These are phyloP conservation scores for Lampris megalopsis DNA, from an alignment of 2,113 vertebrate genomes.

Conservation along the genomic window DNA sequence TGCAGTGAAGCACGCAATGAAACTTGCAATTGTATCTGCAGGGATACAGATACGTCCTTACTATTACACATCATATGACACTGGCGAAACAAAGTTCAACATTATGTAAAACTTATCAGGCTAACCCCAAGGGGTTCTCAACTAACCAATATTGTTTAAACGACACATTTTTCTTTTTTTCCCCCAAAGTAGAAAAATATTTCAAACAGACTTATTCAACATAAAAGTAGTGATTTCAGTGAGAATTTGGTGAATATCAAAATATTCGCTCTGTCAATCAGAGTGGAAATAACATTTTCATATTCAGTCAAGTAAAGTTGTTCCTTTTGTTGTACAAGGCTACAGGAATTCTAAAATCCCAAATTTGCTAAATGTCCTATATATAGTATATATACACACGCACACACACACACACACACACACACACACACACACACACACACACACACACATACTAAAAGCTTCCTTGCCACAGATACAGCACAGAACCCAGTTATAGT, in stretches of 20 bases:
- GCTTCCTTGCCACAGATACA: conserved; percentile 65
- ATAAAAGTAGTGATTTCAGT: conserved; percentile 61
- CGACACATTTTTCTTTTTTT: conserved; percentile 59
- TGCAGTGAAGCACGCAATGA: conserved; percentile 76
- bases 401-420: too few species aligned
- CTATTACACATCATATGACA: conserved; percentile 53
- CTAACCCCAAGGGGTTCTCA: conserved; percentile 53
- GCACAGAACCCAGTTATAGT: conserved; percentile 60
- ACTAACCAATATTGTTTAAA: conserved; percentile 64
- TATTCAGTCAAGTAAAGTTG: conserved; percentile 67
- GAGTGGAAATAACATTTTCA: conserved; percentile 63
- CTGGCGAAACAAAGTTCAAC: conserved; percentile 61
- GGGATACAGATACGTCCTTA: conserved; percentile 55
- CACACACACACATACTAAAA: conserved; percentile 22
- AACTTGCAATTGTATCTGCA: conserved; percentile 62
- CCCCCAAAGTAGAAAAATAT: conserved; percentile 77
- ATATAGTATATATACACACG: background rate
- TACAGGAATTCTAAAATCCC: conserved; percentile 68
- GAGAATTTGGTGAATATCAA: conserved; percentile 40
- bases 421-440: too few species aligned
- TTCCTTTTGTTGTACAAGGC: conserved; percentile 77
- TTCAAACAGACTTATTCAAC: conserved; percentile 60
- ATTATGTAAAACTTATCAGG: conserved; percentile 59
- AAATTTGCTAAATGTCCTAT: conserved; percentile 57
- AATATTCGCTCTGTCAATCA: conserved; percentile 60